These are phyloP conservation scores for Microtus ochrogaster DNA, from an alignment of 2,113 vertebrate species.

Conservation along the genomic window DNA sequence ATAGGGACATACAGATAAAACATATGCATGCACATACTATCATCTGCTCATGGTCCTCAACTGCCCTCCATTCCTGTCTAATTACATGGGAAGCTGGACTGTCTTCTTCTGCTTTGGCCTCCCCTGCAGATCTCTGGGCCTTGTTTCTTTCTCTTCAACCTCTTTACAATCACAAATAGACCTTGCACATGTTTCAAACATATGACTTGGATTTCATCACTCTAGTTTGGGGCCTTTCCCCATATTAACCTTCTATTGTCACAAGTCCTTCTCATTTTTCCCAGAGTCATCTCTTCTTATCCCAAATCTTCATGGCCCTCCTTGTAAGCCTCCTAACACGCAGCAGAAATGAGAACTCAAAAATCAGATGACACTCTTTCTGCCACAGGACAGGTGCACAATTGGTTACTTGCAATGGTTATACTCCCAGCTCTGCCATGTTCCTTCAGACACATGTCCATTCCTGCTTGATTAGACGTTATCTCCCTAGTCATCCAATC, in stretches of 20 bases:
- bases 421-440: rapidly evolving
- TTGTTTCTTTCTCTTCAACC: background rate
- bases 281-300: background rate
- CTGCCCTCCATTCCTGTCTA: background rate
- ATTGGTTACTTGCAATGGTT: background rate
- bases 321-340: too few species aligned
- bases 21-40: background rate
- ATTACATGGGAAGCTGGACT: background rate
- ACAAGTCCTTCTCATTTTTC: background rate
- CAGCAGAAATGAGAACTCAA: background rate
- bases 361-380: background rate
- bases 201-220: background rate
- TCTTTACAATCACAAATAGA: background rate
- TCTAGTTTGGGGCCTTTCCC: background rate
- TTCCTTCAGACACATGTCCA: background rate
- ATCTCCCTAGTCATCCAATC: too few species aligned
- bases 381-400: background rate
- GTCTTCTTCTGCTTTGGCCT: background rate
- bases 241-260: too few species aligned
- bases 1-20: too few species aligned
- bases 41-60: background rate
- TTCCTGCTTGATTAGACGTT: background rate
- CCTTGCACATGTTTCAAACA: background rate
- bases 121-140: background rate
- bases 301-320: background rate